Conservation (phyloP, 2,888 invertebrate species). For the Hydropsyche betteni region DNA sequence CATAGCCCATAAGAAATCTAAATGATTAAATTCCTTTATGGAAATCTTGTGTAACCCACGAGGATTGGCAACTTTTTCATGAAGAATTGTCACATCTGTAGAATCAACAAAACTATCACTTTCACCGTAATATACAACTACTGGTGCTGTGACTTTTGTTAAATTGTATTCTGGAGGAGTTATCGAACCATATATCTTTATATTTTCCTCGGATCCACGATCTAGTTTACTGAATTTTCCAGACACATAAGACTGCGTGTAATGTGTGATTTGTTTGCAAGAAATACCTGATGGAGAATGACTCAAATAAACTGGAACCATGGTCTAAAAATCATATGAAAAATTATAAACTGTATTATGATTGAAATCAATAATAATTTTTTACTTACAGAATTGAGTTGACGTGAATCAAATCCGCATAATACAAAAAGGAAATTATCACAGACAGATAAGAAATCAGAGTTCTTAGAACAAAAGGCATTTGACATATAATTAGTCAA, state of each 20-base stretch:
- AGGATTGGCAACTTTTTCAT: slow-evolving; percentile 63
- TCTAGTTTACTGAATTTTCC: slow-evolving; percentile 55
- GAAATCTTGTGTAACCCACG: slow-evolving; percentile 62
- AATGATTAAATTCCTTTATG: slow-evolving; percentile 67
- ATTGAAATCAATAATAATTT: no score
- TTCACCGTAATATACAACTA: slow-evolving; percentile 54
- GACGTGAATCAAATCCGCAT: slow-evolving; percentile 59
- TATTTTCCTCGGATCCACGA: slow-evolving; percentile 54
- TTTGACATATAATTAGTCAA: slow-evolving; percentile 55
- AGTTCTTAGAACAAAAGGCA: slow-evolving; percentile 56
- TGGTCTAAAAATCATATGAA: slow-evolving; percentile 46
- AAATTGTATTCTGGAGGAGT: slow-evolving; percentile 56
- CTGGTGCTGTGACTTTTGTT: slow-evolving; percentile 54
- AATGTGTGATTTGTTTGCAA: slow-evolving; percentile 56
- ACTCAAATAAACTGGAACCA: slow-evolving; percentile 56
- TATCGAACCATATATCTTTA: slow-evolving; percentile 53
- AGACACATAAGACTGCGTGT: slow-evolving; percentile 53
- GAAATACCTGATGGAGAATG: slow-evolving; percentile 57
- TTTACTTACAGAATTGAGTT: slow-evolving; percentile 59
- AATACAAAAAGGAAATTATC: slow-evolving; percentile 63
- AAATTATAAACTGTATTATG: no score
- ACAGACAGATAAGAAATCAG: slow-evolving; percentile 59
- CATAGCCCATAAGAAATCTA: slow-evolving; percentile 72
- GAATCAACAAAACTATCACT: slow-evolving; percentile 55
- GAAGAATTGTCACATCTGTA: slow-evolving; percentile 56